Evolutionary conservation across 2,797 vertebrate genomes (phyloP), one percentile per base, ranked within the genome.

Genomic region (Trachurus trachurus): DNA sequence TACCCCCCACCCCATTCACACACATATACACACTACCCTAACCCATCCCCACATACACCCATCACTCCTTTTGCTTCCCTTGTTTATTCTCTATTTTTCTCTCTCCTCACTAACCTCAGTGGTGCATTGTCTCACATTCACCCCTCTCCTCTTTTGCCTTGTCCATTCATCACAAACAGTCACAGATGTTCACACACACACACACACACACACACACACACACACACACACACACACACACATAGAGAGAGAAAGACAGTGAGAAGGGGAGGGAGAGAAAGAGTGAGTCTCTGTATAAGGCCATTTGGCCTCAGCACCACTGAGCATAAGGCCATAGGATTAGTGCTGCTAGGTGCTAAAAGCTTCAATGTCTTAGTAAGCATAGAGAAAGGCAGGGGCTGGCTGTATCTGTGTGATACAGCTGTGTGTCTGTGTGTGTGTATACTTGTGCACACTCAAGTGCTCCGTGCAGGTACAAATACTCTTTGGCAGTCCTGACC

Each of bases 301-400:
- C 87, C 80, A 79, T 87, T 92, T 92, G 92, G 87, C 91, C 80
- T 62, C 44, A n/a, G 81, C 66, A 69, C 74, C 86, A 84, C 87
- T 71, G 85, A 90, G 75, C 91, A 92, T 91, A 88, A 86, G 90
- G 92, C 90, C 87, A 83, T 87, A 91, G 92, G 92, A 93, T 93
- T 93, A 92, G 88, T 91, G 83, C 91, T 91, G 90, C 87, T 91
- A 91, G 93, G 90, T 92, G 93, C 88, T 91, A 93, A 93, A 92
- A 92, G 88, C 91, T 78, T 82, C 84, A 84, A 75, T 91, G 91
- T 94, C 90, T 93, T 91, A 83, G 92, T 94, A 93, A 82, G 80
- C 76, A 69, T 71, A 78, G 77, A 80, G 73, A 86, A 84, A 87
- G 78, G 54, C 53, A 70, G 75, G 61, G 68, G 58, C 70, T 5